Base-by-base conservation (phyloP, 2,797 vertebrate species). In the Toxotes lorentzi region DNA sequence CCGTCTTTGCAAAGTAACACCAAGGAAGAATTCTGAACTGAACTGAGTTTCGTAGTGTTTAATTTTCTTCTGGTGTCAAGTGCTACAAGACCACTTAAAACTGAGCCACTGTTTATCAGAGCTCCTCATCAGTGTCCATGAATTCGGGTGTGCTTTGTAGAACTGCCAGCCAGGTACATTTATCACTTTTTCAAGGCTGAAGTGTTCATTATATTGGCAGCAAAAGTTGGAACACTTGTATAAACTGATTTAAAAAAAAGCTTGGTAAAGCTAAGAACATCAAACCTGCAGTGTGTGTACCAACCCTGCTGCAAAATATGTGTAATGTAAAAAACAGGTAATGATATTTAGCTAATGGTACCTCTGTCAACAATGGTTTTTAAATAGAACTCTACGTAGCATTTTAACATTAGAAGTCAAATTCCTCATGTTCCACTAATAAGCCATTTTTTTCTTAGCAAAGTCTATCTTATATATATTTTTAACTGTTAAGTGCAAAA, bases 1-100 rank as follows among this genome's bases (percentile, higher is more conserved):
- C 62, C 13, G 3, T 48, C 63, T 72, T 53, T 40, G 43, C 51
- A 80, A 76, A 71, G 68, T 35, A 73, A 48, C 13, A 7, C 56
- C 24, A 24, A 23, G 41, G 41, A n/a, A 66, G 19, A 67, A 43
- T 70, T 83, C 50, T 70, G 43, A 78, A 73, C n/a, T 27, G 12
- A 70, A 23, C 27, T 34, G 19, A 40, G 12, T 73, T 78, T 78
- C 50, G 41, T 9, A 12, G 32, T 32, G 27, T 67, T 69, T 65
- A 60, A 45, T 71, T 75, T 70, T 38, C 4, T 6, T 14, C 27
- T 41, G 24, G 10, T 41, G 68, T 68, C 13, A 13, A 64, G 41
- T 65, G 23, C 21, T 59, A 21, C 5, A 35, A 21, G n/a, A 53
- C 24, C 53, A 60, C 38, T 66, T 62, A 45, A 63, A 73, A 65